A percentile compares a stretch with the other conserved stretches of the same genome.
Conservation (phyloP, 2,888 invertebrate species). For the Hypomecis punctinalis region DNA sequence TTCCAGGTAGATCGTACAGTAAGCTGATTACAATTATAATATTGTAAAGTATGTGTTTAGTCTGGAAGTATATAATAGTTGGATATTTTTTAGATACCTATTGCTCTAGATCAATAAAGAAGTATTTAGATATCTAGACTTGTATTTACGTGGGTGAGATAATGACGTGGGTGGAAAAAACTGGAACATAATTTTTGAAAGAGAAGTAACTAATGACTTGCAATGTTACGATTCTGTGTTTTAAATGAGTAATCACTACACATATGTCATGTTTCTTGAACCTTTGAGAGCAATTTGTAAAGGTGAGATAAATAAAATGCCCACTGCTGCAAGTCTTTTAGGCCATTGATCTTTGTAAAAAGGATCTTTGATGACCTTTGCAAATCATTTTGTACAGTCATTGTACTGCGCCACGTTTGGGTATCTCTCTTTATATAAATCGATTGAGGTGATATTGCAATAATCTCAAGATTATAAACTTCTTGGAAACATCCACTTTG, state of each 20-base stretch:
- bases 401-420: slow-evolving; percentile 8
- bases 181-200: background rate
- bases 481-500: slow-evolving; percentile 18
- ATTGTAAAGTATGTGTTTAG: no score
- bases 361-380: slow-evolving; percentile 42
- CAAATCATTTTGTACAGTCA: slow-evolving; percentile 35
- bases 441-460: slow-evolving; percentile 27
- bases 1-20: no score
- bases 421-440: slow-evolving; percentile 16
- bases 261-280: slow-evolving; percentile 28
- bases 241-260: slow-evolving; percentile 32
- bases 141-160: slow-evolving; percentile 14
- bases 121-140: slow-evolving; percentile 21
- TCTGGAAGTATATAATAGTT: no score
- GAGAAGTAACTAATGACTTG: slow-evolving; percentile 3
- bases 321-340: slow-evolving; percentile 21
- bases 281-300: slow-evolving; percentile 17
- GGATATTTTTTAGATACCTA: background rate
- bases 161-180: slow-evolving; percentile 6
- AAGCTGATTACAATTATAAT: no score
- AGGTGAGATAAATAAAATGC: background rate
- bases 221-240: slow-evolving; percentile 4
- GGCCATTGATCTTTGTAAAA: slow-evolving; percentile 48
- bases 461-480: slow-evolving; percentile 22
- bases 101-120: background rate